phyloP scores from a whole-genome alignment of 2,888 invertebrate genomes.

The Timandra comae region DNA sequence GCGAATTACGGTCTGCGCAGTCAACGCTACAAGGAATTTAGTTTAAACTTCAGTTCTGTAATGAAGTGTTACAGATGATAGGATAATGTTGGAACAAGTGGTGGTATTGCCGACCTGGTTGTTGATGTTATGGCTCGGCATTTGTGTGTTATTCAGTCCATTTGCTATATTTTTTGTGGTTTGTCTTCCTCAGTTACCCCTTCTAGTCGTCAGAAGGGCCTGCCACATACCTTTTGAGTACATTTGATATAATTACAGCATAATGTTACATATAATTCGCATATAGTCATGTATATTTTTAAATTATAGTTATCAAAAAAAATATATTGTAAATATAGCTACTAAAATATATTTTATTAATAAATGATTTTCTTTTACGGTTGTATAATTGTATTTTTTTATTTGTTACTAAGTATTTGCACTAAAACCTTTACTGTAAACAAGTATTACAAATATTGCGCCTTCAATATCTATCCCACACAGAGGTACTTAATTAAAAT shows the following conservation, averaged over 20 bases:
- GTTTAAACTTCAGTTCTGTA: constrained; percentile 22
- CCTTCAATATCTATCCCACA: too few species aligned
- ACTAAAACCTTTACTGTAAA: too few species aligned
- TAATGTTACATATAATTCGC: too few species aligned
- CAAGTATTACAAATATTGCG: too few species aligned
- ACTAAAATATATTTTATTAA: too few species aligned
- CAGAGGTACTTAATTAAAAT: too few species aligned
- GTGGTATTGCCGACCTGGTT: constrained; percentile 74
- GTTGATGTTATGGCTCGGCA: constrained; percentile 78
- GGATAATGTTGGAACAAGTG: constrained; percentile 63
- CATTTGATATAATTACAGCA: constrained; percentile 50
- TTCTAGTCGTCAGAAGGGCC: constrained; percentile 79
- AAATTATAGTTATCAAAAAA: too few species aligned
- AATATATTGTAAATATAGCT: too few species aligned
- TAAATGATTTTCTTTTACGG: too few species aligned
- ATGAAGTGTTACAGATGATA: constrained; percentile 24
- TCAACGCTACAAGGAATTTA: constrained; percentile 27
- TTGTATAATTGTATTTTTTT: background rate
- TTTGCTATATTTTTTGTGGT: constrained; percentile 80
- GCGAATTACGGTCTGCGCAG: constrained; percentile 32
- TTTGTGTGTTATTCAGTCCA: constrained; percentile 81
- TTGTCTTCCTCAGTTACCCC: constrained; percentile 82
- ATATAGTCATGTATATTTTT: too few species aligned
- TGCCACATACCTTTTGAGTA: constrained; percentile 82
- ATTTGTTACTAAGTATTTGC: too few species aligned